Evolutionary conservation across 2,797 vertebrate species (phyloP).

Genomic region (Sternarchorhynchus goeldii): DNA sequence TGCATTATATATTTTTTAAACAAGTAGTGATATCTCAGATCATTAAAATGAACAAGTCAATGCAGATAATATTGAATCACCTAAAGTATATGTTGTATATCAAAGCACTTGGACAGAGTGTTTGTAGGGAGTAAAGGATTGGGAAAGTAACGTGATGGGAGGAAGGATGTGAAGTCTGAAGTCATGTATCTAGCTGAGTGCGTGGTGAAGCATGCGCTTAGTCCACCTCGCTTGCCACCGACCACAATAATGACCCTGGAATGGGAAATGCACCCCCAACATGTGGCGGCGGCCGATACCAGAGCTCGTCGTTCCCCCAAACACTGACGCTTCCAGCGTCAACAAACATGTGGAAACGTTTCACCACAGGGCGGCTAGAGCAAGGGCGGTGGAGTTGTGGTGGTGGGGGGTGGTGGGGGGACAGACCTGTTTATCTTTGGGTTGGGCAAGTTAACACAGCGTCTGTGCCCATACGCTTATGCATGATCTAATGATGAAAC

Average conservation of each 20-base stretch:
- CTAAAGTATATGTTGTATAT: neutral
- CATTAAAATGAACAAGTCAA: too few species aligned
- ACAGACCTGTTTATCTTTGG: constrained; percentile 64
- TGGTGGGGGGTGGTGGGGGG: neutral
- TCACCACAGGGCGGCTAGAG: constrained; percentile 38
- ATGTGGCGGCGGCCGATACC: constrained; percentile 33
- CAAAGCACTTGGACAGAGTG: neutral
- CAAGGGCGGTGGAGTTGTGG: neutral
- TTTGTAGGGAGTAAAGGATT: neutral
- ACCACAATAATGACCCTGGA: constrained; percentile 46
- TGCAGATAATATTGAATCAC: neutral
- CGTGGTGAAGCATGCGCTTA: constrained; percentile 43
- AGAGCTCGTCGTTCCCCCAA: constrained; percentile 49
- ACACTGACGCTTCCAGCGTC: constrained; percentile 59
- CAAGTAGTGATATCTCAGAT: too few species aligned
- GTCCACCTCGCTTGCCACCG: constrained; percentile 18
- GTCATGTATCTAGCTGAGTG: constrained; percentile 25
- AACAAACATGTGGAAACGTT: constrained; percentile 66
- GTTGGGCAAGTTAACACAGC: constrained; percentile 53
- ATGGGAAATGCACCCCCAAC: constrained; percentile 62
- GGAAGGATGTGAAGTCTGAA: constrained; percentile 7
- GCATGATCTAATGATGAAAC: constrained; percentile 2
- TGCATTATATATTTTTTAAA: too few species aligned
- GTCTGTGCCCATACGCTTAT: constrained; percentile 34
- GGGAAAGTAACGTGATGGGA: constrained; percentile 10